Evolutionary conservation across 1,140 invertebrate species (phyloP), one percentile per base, ranked within the genome.

Genomic region (Chironomus striatipennis): DNA sequence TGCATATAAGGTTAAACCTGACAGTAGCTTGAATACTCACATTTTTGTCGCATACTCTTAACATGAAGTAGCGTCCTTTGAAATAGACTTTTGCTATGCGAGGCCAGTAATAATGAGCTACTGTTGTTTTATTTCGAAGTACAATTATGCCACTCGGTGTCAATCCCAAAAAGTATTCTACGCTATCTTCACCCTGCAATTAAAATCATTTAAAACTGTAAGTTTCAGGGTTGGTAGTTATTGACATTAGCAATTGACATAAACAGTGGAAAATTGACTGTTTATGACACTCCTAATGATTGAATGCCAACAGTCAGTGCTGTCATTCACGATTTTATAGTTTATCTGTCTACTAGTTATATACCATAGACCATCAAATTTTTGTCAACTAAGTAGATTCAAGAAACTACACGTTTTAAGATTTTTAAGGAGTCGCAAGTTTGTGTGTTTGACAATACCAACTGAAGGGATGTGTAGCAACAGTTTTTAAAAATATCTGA

Each of bases 51-150:
- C 91, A 92, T 74, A 98, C 96, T 79, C 93, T 88, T 64, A 98
- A 86, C 92, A 97, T 97, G 84, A 98, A 98, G 84, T 95, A 97
- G 82, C 94, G 91, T 79, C 93, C 94, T 87, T 97, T 97, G 84
- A 95, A 96, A 83, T 95, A 96, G 77, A 98, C 91, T 86, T 97
- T 97, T 76, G 92, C 94, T 79, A 98, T 97, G 82, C 96, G 90
- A 72, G 96, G 95, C 98, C 98, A 99, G 84, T 97, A 98, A 85
- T 99, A 99, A 83, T 98, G 95, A 77, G 97, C 98, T 78, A 99
- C 98, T 85, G 98, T 98, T 82, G 90, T 93, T 84, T 94, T 93
- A 80, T 96, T 97, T 78, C 98, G 90, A 79, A 99, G 89, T 67
- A 99, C 92, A 78, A 99, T 91, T 80, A 99, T 93, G 74, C 98